Percentiles rank a stretch among this genome's conserved stretches.
Conservation (phyloP, 1,140 invertebrate species). For the Choristoneura fumiferana region DNA sequence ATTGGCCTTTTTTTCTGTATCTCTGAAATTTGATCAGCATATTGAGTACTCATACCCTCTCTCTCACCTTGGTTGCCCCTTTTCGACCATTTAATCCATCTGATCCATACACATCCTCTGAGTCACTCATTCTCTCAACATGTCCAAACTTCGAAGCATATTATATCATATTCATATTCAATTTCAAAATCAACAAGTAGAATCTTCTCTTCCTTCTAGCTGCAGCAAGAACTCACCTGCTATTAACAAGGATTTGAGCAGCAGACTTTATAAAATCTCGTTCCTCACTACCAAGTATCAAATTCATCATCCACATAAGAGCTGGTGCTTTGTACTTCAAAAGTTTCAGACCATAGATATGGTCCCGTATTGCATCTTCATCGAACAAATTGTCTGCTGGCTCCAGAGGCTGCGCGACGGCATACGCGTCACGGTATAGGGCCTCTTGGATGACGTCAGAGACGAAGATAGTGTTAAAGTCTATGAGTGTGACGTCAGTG, state of each 20-base stretch:
- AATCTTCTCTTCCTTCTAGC: no score
- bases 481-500: constrained; percentile 39
- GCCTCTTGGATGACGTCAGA: constrained; percentile 65
- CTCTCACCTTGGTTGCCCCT: no score
- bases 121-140: no score
- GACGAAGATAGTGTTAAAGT: constrained; percentile 58
- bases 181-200: no score
- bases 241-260: constrained; percentile 35
- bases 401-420: constrained; percentile 30
- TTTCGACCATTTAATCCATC: no score
- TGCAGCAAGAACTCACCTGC: constrained; percentile 40
- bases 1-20: no score
- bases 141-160: no score
- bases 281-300: constrained; percentile 36
- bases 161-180: no score
- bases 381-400: constrained; percentile 36
- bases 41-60: no score
- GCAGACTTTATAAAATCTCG: constrained; percentile 49
- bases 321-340: constrained; percentile 56
- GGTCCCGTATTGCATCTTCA: constrained; percentile 42
- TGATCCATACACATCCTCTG: no score
- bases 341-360: constrained; percentile 34
- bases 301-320: constrained; percentile 49
- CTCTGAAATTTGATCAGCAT: no score
- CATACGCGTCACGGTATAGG: constrained; percentile 47